These are phyloP conservation scores for Ardeotis arabs DNA, from an alignment of 2,113 vertebrate species.

Conservation along the genomic window DNA sequence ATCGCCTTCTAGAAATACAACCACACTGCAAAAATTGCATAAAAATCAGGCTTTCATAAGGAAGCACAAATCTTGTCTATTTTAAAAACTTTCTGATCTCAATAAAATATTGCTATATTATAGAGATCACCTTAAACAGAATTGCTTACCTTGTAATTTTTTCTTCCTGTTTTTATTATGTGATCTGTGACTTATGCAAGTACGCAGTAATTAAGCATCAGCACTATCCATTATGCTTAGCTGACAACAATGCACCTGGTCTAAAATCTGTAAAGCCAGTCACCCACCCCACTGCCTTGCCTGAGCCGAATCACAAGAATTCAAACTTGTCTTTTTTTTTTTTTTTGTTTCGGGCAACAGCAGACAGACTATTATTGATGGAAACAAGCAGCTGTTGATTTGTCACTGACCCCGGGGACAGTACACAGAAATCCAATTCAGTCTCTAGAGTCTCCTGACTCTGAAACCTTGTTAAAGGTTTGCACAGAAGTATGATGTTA, in stretches of 20 bases:
- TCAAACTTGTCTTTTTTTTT: not conserved
- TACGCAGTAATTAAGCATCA: constrained; percentile 58
- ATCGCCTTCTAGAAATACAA: not conserved
- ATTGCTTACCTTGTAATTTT: not conserved
- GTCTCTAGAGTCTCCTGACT: not conserved
- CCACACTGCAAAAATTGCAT: not conserved
- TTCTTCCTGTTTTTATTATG: not conserved
- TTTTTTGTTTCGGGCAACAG: not conserved
- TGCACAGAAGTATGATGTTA: not conserved
- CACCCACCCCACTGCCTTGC: not conserved
- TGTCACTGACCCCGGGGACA: constrained; percentile 15
- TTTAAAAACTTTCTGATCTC: not conserved
- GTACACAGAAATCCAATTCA: constrained; percentile 7
- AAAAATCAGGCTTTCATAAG: not conserved
- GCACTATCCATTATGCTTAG: constrained; percentile 59
- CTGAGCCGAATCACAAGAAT: constrained; percentile 6
- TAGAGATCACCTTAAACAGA: constrained; percentile 30
- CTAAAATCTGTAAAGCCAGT: not conserved
- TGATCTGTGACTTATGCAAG: constrained; percentile 72
- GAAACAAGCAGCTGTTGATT: constrained; percentile 20
- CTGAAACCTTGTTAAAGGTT: constrained; percentile 11
- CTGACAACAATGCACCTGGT: constrained; percentile 30
- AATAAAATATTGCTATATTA: not conserved
- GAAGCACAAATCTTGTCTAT: not conserved
- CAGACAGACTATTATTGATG: not conserved